These are phyloP conservation scores for Eubasilissa regina DNA, from an alignment of 1,140 invertebrate genomes.

Conservation along the genomic window DNA sequence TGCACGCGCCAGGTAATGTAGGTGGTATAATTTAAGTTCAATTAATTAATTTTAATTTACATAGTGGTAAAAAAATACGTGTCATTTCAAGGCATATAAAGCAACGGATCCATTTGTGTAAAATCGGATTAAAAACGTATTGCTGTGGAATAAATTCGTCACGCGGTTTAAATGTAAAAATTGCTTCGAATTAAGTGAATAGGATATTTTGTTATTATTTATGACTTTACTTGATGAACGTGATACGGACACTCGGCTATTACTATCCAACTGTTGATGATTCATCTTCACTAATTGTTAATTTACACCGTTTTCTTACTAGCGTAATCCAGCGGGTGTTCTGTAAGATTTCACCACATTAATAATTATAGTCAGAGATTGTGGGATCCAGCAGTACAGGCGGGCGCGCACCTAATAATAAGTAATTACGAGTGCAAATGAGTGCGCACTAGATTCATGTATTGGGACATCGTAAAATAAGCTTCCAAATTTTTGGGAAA, in stretches of 20 bases:
- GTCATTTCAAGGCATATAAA: too few relatives aligned
- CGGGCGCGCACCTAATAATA: too few relatives aligned
- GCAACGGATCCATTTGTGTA: too few relatives aligned
- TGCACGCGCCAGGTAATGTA: too few relatives aligned
- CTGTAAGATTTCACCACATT: slow-evolving; percentile 3
- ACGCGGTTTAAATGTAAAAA: slow-evolving; percentile 13
- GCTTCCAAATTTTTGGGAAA: too few relatives aligned
- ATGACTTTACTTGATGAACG: slow-evolving; percentile 23
- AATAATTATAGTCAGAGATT: not conserved
- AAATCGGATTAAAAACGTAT: too few relatives aligned
- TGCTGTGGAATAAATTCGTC: slow-evolving; percentile 9
- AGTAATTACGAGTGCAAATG: too few relatives aligned
- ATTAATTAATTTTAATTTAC: too few relatives aligned
- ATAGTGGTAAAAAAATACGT: too few relatives aligned
- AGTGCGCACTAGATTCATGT: too few relatives aligned
- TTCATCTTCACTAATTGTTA: slow-evolving; percentile 25
- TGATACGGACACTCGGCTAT: not conserved
- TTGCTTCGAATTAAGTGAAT: slow-evolving; percentile 15
- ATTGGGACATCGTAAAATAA: too few relatives aligned
- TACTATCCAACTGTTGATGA: slow-evolving; percentile 13
- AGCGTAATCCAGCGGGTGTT: not conserved
- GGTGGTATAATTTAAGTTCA: too few relatives aligned
- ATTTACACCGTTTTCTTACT: not conserved
- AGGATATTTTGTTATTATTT: slow-evolving; percentile 16
- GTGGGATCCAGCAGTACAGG: not conserved